Conservation (phyloP, 2,888 invertebrate genomes). For the Omphaloscelis lunosa region DNA sequence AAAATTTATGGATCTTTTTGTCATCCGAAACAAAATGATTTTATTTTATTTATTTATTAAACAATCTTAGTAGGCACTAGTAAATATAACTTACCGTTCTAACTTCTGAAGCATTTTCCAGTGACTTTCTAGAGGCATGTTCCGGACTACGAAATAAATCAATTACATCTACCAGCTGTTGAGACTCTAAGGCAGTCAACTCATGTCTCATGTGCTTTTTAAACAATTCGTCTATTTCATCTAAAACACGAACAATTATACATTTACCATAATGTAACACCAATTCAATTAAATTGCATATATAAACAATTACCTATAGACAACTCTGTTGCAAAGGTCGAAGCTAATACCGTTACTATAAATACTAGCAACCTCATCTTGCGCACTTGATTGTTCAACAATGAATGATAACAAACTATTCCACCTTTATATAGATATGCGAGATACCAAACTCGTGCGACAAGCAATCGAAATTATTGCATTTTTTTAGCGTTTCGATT, state of each 20-base stretch:
- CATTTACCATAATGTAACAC: not conserved
- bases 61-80: not conserved
- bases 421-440: conserved; percentile 72
- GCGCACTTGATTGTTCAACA: conserved; percentile 60
- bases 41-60: no score
- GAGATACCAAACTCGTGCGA: conserved; percentile 49
- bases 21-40: no score
- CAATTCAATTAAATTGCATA: not conserved
- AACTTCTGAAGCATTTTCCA: conserved; percentile 63
- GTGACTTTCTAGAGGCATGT: conserved; percentile 63
- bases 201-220: conserved; percentile 76
- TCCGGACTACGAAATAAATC: conserved; percentile 78
- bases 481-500: conserved; percentile 61
- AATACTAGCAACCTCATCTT: conserved; percentile 80
- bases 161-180: conserved; percentile 75
- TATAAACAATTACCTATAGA: conserved; percentile 74
- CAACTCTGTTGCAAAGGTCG: conserved; percentile 72
- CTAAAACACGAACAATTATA: conserved; percentile 68
- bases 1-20: no score
- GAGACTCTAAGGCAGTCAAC: conserved; percentile 73
- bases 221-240: conserved; percentile 77
- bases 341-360: conserved; percentile 71
- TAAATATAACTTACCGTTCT: conserved; percentile 74
- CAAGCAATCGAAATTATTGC: conserved; percentile 65
- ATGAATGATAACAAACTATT: conserved; percentile 68